Evolutionary conservation across 2,888 invertebrate species (phyloP), one percentile per base, ranked within the genome.

Genomic region (Disparrhopalites patrizii): DNA sequence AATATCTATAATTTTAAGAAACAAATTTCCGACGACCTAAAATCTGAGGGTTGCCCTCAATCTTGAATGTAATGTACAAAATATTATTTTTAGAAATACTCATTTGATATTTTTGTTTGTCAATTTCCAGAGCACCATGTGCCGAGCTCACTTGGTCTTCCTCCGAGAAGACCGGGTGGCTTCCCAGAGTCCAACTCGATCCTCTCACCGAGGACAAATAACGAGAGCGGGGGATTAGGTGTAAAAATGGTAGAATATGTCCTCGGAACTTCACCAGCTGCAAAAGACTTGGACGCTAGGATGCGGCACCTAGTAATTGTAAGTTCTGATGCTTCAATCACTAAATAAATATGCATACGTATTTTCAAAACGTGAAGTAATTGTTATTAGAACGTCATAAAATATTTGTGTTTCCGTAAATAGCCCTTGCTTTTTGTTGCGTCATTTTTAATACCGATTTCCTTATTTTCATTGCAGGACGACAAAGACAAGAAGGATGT

Each of bases 161-260:
- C 47, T 20, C 31, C 69, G n/a, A 62, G 78, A 55, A 66, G 78
- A 63, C 76, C 77, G 28, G 78, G 77, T 36, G 77, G 76, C 62
- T 78, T 76, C 72, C 76, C 77, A 56, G 77, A 77, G 61, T 74
- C 74, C 50, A 71, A 68, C 62, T 74, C 77, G 25, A 83, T 87
- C 76, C 82, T 85, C 75, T 91, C 91, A 54, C 91, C 93, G 52
- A 85, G 92, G 71, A 83, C 83, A 76, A 91, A 94, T 80, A 73
- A 72, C 65, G 91, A 94, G 75, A 91, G 92, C 69, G 86, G 87
- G 72, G 93, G 93, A 51, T 86, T 96, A 74, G 94, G 93, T 74
- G 93, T 95, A 75, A 96, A 96, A 84, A 97, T 97, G 94, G 97
- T 96, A 62, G 97, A 98, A 82, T 97, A 96, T 80, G 96, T 98